Evolutionary conservation across 2,888 invertebrate species (phyloP), one percentile per base, ranked within the genome.

Genomic region (Sinopyrophorus schimmeli): DNA sequence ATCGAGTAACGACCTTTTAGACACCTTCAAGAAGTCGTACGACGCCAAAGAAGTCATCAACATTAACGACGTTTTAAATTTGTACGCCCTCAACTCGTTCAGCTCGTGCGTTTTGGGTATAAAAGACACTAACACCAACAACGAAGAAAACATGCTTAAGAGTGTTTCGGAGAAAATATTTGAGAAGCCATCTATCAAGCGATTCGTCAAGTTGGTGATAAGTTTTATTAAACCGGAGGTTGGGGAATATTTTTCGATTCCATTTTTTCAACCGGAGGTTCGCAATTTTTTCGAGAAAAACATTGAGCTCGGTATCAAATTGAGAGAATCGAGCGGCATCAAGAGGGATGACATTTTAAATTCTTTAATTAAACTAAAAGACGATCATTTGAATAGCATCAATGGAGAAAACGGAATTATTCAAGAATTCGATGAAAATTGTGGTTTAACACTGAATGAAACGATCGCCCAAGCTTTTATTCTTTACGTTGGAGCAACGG

Each of bases 61-160:
- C 12, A 53, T 53, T 5, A 61, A 77, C 1, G 76, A 79, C 20
- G 69, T 77, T 42, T 74, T 76, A 52, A n/a, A n/a, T n/a, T n/a
- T n/a, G n/a, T n/a, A n/a, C n/a, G n/a, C n/a, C n/a, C n/a, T n/a
- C n/a, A n/a, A n/a, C n/a, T n/a, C n/a, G n/a, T n/a, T n/a, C n/a
- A 78, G 77, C 0, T 77, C 76, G 21, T 77, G 79, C 40, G 80
- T 79, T 9, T 82, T 82, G 60, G 82, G 82, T 11, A 72, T 82
- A 5, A 77, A 81, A 50, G 77, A 77, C 53, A 77, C 81, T 54
- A 77, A 78, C n/a, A n/a, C n/a, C n/a, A n/a, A n/a, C n/a, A n/a
- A n/a, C n/a, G n/a, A n/a, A 28, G 35, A 5, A 37, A 9, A 9
- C 14, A 23, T n/a, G 11, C 11, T 6, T 24, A 21, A 23, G 6